A percentile compares a stretch with the other conserved stretches of the same genome.
phyloP scores from a whole-genome alignment of 1,140 invertebrate genomes.

The Hesperophylax magnus region DNA sequence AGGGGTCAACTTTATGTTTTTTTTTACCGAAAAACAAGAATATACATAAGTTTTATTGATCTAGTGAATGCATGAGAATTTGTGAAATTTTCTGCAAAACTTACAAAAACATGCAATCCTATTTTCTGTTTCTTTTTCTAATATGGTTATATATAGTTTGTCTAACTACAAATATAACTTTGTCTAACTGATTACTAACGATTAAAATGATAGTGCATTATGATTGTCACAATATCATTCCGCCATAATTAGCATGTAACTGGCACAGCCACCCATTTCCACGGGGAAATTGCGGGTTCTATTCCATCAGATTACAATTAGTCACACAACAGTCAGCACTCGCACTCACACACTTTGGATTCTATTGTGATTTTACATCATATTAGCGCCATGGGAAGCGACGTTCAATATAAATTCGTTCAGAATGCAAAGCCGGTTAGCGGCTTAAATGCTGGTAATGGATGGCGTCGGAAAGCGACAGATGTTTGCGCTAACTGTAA shows the following conservation, averaged over 20 bases:
- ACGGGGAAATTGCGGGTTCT: constrained; percentile 11
- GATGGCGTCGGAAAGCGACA: background rate
- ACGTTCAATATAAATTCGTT: background rate
- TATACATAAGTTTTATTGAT: no score
- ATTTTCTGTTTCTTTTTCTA: no score
- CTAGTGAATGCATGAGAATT: no score
- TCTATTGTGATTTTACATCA: constrained; percentile 13
- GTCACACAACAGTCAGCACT: no score
- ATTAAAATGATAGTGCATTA: background rate
- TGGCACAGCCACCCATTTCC: background rate
- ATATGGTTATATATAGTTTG: no score
- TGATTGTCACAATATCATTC: background rate
- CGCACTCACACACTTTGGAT: background rate
- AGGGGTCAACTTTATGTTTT: no score
- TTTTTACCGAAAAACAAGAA: no score
- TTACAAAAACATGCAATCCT: no score
- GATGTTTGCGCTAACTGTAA: background rate
- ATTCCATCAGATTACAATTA: background rate
- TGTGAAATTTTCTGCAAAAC: no score
- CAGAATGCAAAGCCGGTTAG: constrained; percentile 3
- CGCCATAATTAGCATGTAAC: background rate
- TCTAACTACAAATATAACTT: no score
- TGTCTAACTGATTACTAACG: no score
- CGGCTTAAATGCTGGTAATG: background rate
- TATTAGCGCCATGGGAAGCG: background rate